Evolutionary conservation across 2,113 vertebrate species (phyloP), one percentile per base, ranked within the genome.

Genomic region (Menidia beryllina): DNA sequence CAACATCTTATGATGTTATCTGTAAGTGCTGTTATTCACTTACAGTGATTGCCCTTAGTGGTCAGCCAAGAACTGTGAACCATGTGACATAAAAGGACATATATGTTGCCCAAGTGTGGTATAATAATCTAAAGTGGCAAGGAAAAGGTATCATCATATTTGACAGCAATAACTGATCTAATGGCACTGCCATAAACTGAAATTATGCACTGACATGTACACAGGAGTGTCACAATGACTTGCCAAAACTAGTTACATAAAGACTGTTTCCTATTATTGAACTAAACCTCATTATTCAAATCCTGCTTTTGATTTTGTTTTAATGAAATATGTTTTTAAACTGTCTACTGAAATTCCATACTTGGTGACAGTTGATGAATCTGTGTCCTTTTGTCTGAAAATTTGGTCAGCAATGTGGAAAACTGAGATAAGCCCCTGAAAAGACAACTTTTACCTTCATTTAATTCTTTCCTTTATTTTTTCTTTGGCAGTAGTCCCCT

Each of bases 361-460:
- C 15, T 23, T n/a, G 63, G 78, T 51, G 9, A 27, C 66, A 77
- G 61, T 50, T 78, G 73, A 86, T 84, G 64, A 76, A 71, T 43
- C 61, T 54, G 53, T 23, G 58, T 78, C 67, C 72, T 0, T 15
- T 54, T 36, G 53, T 73, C 47, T 65, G 50, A n/a, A 13, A 57
- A 72, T 52, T 69, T 55, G 11, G 47, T 49, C 11, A 52, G 43
- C 13, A n/a, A 34, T 30, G 39, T 36, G 79, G 55, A 54, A 86
- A 79, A 81, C 59, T 39, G 27, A 73, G 80, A 89, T 85, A 86
- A 45, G 43, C 65, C 52, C 61, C 38, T n/a, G 64, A 70, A 58
- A 77, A 77, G 64, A 71, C 47, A 63, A 27, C 60, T 43, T 63
- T 48, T 65, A 71, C 24, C 69, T 66, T 83, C 69, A 59, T 80